These are phyloP conservation scores for Larimichthys crocea DNA, from an alignment of 2,113 vertebrate species.

Conservation along the genomic window DNA sequence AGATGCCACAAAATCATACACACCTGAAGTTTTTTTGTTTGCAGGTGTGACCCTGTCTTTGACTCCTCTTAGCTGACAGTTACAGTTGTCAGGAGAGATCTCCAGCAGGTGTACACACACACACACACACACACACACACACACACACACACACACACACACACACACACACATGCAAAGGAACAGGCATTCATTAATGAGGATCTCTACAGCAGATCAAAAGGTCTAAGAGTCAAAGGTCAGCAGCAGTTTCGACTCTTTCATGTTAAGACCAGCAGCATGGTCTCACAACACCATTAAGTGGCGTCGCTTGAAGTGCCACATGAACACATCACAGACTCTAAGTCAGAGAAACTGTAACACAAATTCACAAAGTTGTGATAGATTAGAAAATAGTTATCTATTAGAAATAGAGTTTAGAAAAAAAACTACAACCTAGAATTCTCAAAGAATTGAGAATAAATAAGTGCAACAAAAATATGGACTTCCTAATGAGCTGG, in stretches of 20 bases:
- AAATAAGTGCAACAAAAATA: constrained; percentile 27
- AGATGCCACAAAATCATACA: too few relatives aligned
- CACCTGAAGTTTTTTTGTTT: background rate
- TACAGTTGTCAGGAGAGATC: constrained; percentile 9
- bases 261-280: background rate
- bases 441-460: background rate
- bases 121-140: constrained; percentile 9
- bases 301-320: background rate
- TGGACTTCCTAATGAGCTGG: constrained; percentile 47
- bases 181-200: constrained; percentile 28
- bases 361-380: background rate
- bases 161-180: background rate
- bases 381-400: too few relatives aligned
- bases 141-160: constrained; percentile 1
- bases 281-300: background rate
- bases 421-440: background rate
- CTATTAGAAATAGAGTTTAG: too few relatives aligned
- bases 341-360: background rate
- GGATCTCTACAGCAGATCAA: constrained; percentile 8
- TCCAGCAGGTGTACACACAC: constrained; percentile 27
- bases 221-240: constrained; percentile 34
- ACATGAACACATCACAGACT: background rate
- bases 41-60: constrained; percentile 27
- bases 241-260: constrained; percentile 37
- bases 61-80: constrained; percentile 18